These are phyloP conservation scores for Perdita meconis DNA, from an alignment of 2,888 invertebrate genomes.

Conservation along the genomic window DNA sequence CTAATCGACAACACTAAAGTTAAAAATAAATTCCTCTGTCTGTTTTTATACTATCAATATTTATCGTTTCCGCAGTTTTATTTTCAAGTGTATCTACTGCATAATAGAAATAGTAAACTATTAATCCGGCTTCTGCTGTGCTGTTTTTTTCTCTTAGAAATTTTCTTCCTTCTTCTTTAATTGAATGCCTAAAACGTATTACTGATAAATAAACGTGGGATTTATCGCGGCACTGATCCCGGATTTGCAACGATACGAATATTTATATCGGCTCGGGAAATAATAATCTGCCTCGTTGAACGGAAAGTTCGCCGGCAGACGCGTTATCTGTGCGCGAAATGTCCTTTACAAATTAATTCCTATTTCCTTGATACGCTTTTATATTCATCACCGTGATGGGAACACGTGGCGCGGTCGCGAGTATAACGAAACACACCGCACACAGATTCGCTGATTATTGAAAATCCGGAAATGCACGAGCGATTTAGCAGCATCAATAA, in stretches of 20 bases:
- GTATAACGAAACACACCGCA: constrained; percentile 1
- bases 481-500: neutral
- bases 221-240: neutral
- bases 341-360: neutral
- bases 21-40: no score
- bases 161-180: neutral
- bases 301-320: neutral
- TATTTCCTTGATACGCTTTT: neutral
- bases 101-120: no score
- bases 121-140: no score
- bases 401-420: neutral
- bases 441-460: neutral
- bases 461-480: constrained; percentile 1
- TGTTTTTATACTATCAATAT: no score
- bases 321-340: neutral
- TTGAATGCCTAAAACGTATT: neutral
- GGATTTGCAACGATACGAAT: neutral
- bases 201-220: neutral
- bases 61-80: no score
- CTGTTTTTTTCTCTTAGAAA: neutral
- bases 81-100: no score
- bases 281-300: neutral
- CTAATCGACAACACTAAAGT: no score
- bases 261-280: neutral
- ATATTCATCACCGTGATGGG: neutral